phyloP scores from a whole-genome alignment of 2,888 invertebrate species.

The Chrysodeixis includens region DNA sequence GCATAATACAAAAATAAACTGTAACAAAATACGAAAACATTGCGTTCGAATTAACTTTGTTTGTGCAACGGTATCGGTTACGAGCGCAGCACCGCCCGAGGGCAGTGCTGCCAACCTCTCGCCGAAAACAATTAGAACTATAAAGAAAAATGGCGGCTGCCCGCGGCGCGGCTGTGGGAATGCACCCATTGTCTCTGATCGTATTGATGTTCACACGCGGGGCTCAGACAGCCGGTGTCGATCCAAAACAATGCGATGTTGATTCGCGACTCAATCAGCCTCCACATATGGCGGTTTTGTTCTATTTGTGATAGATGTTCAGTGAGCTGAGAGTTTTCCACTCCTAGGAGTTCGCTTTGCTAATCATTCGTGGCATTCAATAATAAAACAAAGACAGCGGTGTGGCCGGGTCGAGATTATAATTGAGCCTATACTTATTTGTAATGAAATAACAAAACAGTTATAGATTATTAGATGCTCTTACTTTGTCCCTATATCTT shows the following conservation, averaged over 20 bases:
- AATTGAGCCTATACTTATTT: not conserved
- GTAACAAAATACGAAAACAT: slow-evolving; percentile 61
- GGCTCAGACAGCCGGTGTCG: slow-evolving; percentile 59
- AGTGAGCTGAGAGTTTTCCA: slow-evolving; percentile 57
- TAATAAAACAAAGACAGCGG: slow-evolving; percentile 44
- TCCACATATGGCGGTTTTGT: slow-evolving; percentile 64
- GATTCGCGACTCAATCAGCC: slow-evolving; percentile 58
- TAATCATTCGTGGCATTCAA: slow-evolving; percentile 49
- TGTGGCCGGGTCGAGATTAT: slow-evolving; percentile 5
- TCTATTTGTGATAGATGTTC: slow-evolving; percentile 56
- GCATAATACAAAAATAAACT: slow-evolving; percentile 62
- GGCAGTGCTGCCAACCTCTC: slow-evolving; percentile 80
- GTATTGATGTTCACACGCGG: slow-evolving; percentile 67
- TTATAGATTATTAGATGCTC: no score
- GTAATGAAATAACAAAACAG: no score
- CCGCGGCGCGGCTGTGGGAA: slow-evolving; percentile 83
- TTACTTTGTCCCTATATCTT: no score
- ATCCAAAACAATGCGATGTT: slow-evolving; percentile 59
- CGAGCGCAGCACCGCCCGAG: slow-evolving; percentile 69
- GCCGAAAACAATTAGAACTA: slow-evolving; percentile 84
- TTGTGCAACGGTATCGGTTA: slow-evolving; percentile 70
- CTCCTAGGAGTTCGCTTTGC: slow-evolving; percentile 45
- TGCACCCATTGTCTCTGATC: slow-evolving; percentile 75
- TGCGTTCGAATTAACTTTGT: slow-evolving; percentile 64
- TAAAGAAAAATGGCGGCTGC: slow-evolving; percentile 70